Evolutionary conservation across 2,797 vertebrate genomes (phyloP).

Genomic region (Macroramphosus scolopax): DNA sequence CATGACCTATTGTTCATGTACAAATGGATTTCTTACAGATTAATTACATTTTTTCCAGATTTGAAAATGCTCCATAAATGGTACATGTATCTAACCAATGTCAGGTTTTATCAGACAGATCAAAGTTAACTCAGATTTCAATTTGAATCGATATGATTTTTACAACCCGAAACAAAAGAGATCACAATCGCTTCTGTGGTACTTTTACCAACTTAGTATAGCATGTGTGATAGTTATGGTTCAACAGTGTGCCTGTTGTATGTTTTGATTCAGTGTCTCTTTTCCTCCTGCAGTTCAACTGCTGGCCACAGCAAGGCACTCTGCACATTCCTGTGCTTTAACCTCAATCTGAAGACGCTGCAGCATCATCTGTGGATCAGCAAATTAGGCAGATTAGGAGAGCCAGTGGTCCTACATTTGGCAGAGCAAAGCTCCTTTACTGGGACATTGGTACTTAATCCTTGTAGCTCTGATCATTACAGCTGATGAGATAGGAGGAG

Average conservation of each 20-base stretch:
- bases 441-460: slow-evolving; percentile 71
- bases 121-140: too few species aligned
- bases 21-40: background rate
- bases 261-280: slow-evolving; percentile 3
- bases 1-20: slow-evolving; percentile 7
- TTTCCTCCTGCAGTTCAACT: slow-evolving; percentile 52
- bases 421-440: slow-evolving; percentile 70
- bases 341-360: slow-evolving; percentile 36
- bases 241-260: background rate
- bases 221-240: background rate
- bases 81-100: too few species aligned
- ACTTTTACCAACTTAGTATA: too few species aligned
- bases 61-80: background rate
- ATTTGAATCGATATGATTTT: too few species aligned
- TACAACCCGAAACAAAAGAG: too few species aligned
- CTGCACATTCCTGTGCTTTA: slow-evolving; percentile 34
- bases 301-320: slow-evolving; percentile 66
- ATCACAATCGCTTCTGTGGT: too few species aligned
- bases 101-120: too few species aligned
- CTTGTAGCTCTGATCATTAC: slow-evolving; percentile 63
- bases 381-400: slow-evolving; percentile 72
- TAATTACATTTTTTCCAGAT: too few species aligned
- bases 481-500: slow-evolving; percentile 48
- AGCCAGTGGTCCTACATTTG: slow-evolving; percentile 67
- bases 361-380: slow-evolving; percentile 48